Conservation (phyloP, 1,140 invertebrate genomes). For the Habropoda laboriosa region DNA sequence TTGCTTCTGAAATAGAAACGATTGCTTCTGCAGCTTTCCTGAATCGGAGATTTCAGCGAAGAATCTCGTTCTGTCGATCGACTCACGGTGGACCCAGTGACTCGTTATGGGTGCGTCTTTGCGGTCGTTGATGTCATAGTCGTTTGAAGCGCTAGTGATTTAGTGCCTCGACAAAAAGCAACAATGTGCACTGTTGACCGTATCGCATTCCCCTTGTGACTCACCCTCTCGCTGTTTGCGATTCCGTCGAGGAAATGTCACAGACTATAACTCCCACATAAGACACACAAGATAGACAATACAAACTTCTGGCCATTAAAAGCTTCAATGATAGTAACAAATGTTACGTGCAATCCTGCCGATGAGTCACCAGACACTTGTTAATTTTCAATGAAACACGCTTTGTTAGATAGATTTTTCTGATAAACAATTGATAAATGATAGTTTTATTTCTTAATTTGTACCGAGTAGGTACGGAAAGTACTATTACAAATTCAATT, state of each 20-base stretch:
- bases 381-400: no score
- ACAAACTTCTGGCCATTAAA: not conserved
- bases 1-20: not conserved
- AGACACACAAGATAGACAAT: not conserved
- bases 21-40: slow-evolving; percentile 29
- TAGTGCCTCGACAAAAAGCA: slow-evolving; percentile 45
- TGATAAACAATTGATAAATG: no score
- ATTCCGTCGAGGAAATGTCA: not conserved
- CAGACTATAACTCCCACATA: not conserved
- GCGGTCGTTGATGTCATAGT: slow-evolving; percentile 42
- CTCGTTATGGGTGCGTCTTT: slow-evolving; percentile 42
- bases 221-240: slow-evolving; percentile 15
- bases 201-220: slow-evolving; percentile 41
- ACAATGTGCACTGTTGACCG: slow-evolving; percentile 38
- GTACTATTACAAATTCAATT: no score
- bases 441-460: no score
- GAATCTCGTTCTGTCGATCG: slow-evolving; percentile 41
- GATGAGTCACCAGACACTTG: no score
- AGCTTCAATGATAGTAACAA: not conserved
- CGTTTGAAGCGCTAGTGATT: slow-evolving; percentile 51
- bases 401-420: no score
- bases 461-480: no score
- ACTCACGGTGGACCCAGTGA: slow-evolving; percentile 42
- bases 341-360: no score
- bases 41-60: slow-evolving; percentile 38